A percentile compares a stretch with the other conserved stretches of the same genome.
Conservation (phyloP, 2,113 vertebrate species). For the Notarius lentiginosus region DNA sequence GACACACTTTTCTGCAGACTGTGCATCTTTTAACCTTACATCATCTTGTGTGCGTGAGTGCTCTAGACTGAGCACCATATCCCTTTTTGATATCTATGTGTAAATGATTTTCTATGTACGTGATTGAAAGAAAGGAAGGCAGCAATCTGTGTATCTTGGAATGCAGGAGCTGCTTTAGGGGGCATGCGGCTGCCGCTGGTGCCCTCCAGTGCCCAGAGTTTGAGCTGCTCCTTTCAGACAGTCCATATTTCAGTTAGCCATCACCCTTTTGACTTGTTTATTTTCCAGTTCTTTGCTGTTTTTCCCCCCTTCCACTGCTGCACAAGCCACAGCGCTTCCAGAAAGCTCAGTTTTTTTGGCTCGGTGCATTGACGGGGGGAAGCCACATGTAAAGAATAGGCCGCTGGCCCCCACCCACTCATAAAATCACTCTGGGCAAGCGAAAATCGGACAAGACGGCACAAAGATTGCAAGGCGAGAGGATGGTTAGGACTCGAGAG, state of each 20-base stretch:
- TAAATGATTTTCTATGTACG: conserved; percentile 20
- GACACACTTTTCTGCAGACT: background rate
- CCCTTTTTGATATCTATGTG: background rate
- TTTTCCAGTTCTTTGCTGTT: conserved; percentile 66
- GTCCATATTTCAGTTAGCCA: conserved; percentile 59
- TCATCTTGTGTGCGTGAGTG: conserved; percentile 1
- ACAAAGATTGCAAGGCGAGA: conserved; percentile 18
- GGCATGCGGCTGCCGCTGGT: conserved; percentile 65
- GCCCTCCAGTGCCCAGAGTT: conserved; percentile 73
- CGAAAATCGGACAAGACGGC: conserved; percentile 54
- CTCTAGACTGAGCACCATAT: background rate
- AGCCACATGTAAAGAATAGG: conserved; percentile 74
- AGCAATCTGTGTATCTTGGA: conserved; percentile 27
- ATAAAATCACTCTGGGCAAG: conserved; percentile 66
- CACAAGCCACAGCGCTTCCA: conserved; percentile 73
- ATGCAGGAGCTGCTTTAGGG: conserved; percentile 45
- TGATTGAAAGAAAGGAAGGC: background rate
- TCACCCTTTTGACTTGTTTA: conserved; percentile 61
- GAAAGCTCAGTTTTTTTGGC: conserved; percentile 65
- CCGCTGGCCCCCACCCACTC: conserved; percentile 71
- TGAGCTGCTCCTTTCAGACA: conserved; percentile 18
- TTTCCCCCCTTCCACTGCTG: conserved; percentile 54
- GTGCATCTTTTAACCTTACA: conserved; percentile 15
- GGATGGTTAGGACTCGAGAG: background rate
- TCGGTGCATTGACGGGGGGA: conserved; percentile 66